These are phyloP conservation scores for Columba janthina DNA, from an alignment of 2,113 vertebrate species.

Conservation along the genomic window DNA sequence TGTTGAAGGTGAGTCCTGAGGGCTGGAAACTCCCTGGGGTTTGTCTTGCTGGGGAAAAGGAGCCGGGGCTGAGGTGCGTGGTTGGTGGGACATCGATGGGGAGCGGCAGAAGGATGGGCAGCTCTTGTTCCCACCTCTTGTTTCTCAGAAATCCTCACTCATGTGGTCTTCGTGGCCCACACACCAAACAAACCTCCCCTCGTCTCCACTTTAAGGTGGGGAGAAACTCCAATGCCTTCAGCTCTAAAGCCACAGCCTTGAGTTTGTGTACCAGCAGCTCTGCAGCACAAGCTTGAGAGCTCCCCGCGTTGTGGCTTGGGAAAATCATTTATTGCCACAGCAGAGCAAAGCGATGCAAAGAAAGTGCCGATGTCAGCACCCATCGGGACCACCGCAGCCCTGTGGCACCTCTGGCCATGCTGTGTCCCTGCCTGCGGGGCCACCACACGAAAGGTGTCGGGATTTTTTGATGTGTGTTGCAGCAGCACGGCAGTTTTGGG, in stretches of 20 bases:
- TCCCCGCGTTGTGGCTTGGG: not conserved
- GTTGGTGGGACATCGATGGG: not conserved
- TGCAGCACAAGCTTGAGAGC: not conserved
- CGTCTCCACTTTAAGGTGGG: not conserved
- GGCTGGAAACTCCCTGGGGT: slow-evolving; percentile 43
- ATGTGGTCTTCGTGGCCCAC: slow-evolving; percentile 45
- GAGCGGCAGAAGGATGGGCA: not conserved
- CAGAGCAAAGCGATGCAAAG: not conserved
- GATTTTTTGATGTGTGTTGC: slow-evolving; percentile 6
- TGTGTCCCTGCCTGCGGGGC: not conserved
- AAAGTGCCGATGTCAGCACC: not conserved
- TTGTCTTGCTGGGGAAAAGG: not conserved
- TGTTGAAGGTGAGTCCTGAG: slow-evolving; percentile 85
- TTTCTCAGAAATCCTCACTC: not conserved
- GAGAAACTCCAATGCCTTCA: not conserved
- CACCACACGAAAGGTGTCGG: not conserved
- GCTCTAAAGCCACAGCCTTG: not conserved
- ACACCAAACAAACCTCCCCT: slow-evolving; percentile 14
- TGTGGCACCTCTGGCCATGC: accelerated
- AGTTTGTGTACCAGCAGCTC: not conserved
- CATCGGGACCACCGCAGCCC: accelerated
- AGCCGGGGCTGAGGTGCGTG: accelerated
- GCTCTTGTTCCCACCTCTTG: not conserved
- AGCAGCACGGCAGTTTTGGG: not conserved
- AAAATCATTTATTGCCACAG: not conserved